These are phyloP conservation scores for Idaea dimidiata DNA, from an alignment of 2,888 invertebrate genomes.

Conservation along the genomic window DNA sequence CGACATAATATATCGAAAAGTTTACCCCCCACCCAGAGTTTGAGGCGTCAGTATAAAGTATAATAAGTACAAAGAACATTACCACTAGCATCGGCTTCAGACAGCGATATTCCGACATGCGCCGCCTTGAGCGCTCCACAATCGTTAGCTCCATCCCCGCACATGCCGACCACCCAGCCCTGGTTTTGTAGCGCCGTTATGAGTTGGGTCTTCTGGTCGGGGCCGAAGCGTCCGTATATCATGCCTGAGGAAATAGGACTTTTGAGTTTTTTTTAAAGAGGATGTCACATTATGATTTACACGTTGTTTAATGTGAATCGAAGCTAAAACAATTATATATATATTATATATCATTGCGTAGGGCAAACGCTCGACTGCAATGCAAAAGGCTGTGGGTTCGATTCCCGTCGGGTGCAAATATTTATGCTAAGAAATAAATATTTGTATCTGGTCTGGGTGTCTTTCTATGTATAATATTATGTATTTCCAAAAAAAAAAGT, in stretches of 20 bases:
- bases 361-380: too few relatives aligned
- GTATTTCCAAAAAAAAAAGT: too few relatives aligned
- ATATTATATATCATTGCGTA: too few relatives aligned
- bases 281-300: too few relatives aligned
- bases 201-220: conserved; percentile 90
- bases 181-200: conserved; percentile 86
- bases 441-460: too few relatives aligned
- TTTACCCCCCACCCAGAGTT: too few relatives aligned
- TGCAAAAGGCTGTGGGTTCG: too few relatives aligned
- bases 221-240: conserved; percentile 91
- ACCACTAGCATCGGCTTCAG: conserved; percentile 90
- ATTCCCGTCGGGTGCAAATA: too few relatives aligned
- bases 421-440: too few relatives aligned
- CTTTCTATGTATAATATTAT: too few relatives aligned
- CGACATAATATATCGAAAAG: neutral
- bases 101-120: conserved; percentile 92
- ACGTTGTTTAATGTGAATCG: too few relatives aligned
- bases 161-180: conserved; percentile 86
- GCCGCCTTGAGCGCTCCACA: conserved; percentile 94
- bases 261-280: neutral
- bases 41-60: neutral
- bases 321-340: too few relatives aligned
- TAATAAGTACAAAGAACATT: neutral
- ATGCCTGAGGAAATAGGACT: conserved; percentile 72
- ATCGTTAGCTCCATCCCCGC: conserved; percentile 91